phyloP scores from a whole-genome alignment of 2,113 vertebrate species.

The Potamarius usumacintae region DNA sequence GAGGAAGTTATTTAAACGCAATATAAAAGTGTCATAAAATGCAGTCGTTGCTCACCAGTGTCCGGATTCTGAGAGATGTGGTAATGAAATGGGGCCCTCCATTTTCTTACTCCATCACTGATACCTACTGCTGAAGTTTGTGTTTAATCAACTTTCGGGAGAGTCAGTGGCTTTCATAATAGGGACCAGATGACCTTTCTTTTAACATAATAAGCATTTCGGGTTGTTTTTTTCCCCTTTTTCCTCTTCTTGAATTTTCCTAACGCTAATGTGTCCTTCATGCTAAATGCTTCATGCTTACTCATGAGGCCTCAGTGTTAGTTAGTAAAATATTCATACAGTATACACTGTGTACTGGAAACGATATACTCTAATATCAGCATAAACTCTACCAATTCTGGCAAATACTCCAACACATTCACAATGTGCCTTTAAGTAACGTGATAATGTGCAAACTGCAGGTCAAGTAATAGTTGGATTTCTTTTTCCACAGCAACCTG shows the following conservation, averaged over 20 bases:
- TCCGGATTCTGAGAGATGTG: slow-evolving; percentile 52
- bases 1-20: slow-evolving; percentile 72
- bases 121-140: slow-evolving; percentile 33
- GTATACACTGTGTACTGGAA: not conserved
- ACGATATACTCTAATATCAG: not conserved
- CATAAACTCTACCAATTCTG: not conserved
- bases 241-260: slow-evolving; percentile 8
- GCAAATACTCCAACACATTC: not conserved
- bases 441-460: slow-evolving; percentile 12
- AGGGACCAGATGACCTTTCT: slow-evolving; percentile 39
- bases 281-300: not conserved
- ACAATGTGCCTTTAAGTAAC: not conserved
- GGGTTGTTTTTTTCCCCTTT: not conserved
- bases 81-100: slow-evolving; percentile 45
- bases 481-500: slow-evolving; percentile 9
- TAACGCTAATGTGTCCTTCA: not conserved
- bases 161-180: slow-evolving; percentile 32
- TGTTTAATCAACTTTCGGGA: slow-evolving; percentile 40
- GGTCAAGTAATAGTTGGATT: not conserved
- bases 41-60: slow-evolving; percentile 49
- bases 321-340: not conserved
- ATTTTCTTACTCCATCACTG: slow-evolving; percentile 43
- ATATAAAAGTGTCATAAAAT: slow-evolving; percentile 64
- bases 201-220: slow-evolving; percentile 34
- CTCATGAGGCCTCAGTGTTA: not conserved